These are phyloP conservation scores for Charadrius vociferus DNA, from an alignment of 2,113 vertebrate genomes.

Conservation along the genomic window DNA sequence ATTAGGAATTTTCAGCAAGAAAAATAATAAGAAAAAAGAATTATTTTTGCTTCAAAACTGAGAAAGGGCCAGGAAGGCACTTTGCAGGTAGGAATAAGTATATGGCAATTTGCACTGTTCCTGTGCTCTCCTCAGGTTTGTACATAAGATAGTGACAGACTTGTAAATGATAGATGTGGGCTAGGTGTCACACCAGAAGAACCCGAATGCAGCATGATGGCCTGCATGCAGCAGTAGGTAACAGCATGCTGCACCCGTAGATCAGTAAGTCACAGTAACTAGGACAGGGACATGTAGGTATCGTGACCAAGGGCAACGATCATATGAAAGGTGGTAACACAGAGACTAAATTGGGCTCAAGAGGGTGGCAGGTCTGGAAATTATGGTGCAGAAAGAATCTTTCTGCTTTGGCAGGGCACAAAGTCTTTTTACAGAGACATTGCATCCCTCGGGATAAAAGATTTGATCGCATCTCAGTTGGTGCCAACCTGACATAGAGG, in stretches of 20 bases:
- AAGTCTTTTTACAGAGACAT: constrained; percentile 26
- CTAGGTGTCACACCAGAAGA: not conserved
- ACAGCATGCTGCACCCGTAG: not conserved
- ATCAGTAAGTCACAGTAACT: not conserved
- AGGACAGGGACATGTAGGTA: not conserved
- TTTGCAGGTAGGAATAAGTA: not conserved
- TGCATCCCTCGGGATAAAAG: constrained; percentile 46
- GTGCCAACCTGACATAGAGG: constrained; percentile 50
- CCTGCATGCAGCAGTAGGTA: not conserved
- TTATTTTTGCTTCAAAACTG: not conserved
- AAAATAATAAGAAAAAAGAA: not conserved
- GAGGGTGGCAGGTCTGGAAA: not conserved
- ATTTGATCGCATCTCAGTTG: constrained; percentile 30
- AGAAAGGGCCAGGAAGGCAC: not conserved
- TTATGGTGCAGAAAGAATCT: not conserved
- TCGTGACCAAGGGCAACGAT: not conserved
- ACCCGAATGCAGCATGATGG: not conserved
- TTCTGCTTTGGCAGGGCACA: not conserved
- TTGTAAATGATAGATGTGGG: not conserved
- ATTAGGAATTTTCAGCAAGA: not conserved
- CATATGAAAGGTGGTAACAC: not conserved
- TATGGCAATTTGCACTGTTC: not conserved
- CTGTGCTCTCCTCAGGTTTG: not conserved
- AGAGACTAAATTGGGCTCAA: not conserved
- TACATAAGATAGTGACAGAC: not conserved